Evolutionary conservation across 2,888 invertebrate genomes (phyloP), one percentile per base, ranked within the genome.

Genomic region (Erannis defoliaria): DNA sequence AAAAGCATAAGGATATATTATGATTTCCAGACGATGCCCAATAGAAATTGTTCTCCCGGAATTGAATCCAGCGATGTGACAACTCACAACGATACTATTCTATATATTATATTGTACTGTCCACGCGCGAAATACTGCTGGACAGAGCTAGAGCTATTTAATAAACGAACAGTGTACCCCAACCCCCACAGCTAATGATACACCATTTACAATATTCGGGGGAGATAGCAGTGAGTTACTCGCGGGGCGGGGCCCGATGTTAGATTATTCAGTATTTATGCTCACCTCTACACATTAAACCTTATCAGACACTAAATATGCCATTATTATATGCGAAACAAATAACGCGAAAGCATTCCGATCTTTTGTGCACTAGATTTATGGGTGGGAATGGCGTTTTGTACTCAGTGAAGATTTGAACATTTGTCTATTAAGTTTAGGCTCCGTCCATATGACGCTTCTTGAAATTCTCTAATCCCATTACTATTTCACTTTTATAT

Each of bases 201-300:
- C 90, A 85, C 89, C 91, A 93, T 93, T 93, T 92, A 93, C 91
- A 92, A 92, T 92, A 93, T 93, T 93, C 91, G 92, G 92, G 87
- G 81, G 75, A 86, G 91, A 91, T 92, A 91, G 85, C 83, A 83
- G 82, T 89, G 90, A 91, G 86, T 91, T 91, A 91, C 89, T 84
- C 75, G 80, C 75, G 83, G 85, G 84, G 82, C 81, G 78, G 75
- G 80, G 78, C 77, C 78, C 85, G 90, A 90, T 90, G 87, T 80
- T 85, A 90, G 91, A 92, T 92, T 89, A 86, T 66, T 69, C 82
- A 86, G 86, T 79, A 91, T 70, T 89, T 91, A 92, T 90, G 86
- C 88, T 87, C 83, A 84, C 88, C 89, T 84, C 86, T 87, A 80
- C 85, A 85, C 88, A 91, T 90, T 91, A 91, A 89, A 88, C 87